Evolutionary conservation across 2,113 vertebrate genomes (phyloP).

Genomic region (Meleagris gallopavo): DNA sequence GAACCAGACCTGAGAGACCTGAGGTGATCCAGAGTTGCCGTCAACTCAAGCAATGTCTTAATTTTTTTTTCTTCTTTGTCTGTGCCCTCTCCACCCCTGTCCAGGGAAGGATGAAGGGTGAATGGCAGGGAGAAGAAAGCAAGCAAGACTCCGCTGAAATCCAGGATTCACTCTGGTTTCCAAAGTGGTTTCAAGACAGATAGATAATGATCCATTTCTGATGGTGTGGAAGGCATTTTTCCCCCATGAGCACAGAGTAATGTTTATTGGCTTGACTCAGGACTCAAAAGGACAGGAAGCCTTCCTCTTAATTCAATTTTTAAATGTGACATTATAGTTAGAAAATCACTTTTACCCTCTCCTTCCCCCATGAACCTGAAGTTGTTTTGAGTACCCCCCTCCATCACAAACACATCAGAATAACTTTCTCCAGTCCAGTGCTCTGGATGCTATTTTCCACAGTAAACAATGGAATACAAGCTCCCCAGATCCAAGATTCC

Average conservation of each 20-base stretch:
- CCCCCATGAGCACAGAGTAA: neutral
- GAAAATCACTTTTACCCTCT: neutral
- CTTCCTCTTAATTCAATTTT: neutral
- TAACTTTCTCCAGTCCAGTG: neutral
- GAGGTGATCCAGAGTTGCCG: neutral
- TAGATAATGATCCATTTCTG: neutral
- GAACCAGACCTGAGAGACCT: neutral
- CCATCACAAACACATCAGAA: neutral
- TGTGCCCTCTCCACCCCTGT: neutral
- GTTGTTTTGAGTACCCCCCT: neutral
- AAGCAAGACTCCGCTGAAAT: neutral
- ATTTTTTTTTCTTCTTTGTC: neutral
- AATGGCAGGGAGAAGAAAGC: no score
- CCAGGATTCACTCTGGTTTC: neutral
- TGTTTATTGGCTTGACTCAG: neutral
- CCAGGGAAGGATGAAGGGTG: neutral
- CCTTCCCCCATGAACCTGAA: neutral
- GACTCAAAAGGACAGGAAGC: neutral
- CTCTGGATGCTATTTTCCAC: neutral
- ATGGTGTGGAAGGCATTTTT: neutral
- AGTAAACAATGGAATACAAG: neutral
- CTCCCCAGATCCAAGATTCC: neutral
- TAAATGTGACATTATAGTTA: neutral
- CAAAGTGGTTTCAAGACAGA: neutral
- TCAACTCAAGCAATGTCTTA: neutral